A percentile compares a stretch with the other conserved stretches of the same genome.
These are phyloP conservation scores for Chloroceryle aenea DNA, from an alignment of 2,113 vertebrate species.

Conservation along the genomic window DNA sequence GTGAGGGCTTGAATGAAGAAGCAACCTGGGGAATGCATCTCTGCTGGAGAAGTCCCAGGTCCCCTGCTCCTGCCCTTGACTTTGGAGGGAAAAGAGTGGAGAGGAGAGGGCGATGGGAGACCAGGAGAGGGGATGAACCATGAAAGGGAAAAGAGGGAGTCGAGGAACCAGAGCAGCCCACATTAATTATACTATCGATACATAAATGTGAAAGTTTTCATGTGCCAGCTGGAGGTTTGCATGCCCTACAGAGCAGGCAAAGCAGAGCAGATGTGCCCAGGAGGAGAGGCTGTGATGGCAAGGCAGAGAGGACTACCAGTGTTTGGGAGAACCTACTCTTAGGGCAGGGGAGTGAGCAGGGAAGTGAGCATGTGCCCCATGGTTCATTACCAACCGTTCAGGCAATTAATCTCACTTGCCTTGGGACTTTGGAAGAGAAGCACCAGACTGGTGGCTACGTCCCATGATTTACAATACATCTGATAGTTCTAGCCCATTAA, in stretches of 20 bases:
- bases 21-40: fast-evolving
- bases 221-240: neutral
- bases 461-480: slow-evolving; percentile 23
- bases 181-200: neutral
- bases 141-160: neutral
- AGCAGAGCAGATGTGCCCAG: neutral
- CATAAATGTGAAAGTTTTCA: neutral
- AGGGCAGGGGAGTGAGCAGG: neutral
- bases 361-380: neutral
- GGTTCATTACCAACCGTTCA: fast-evolving
- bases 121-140: neutral
- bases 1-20: neutral
- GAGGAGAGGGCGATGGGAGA: neutral
- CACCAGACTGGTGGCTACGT: neutral
- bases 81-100: neutral
- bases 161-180: neutral
- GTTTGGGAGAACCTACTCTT: neutral
- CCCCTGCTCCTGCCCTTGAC: neutral
- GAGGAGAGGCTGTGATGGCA: neutral
- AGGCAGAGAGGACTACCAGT: neutral
- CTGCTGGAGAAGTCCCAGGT: neutral
- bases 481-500: slow-evolving; percentile 38
- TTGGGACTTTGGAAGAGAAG: neutral
- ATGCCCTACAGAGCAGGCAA: neutral
- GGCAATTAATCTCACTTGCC: neutral